phyloP scores from a whole-genome alignment of 2,888 invertebrate genomes.

The Carabus problematicus region DNA sequence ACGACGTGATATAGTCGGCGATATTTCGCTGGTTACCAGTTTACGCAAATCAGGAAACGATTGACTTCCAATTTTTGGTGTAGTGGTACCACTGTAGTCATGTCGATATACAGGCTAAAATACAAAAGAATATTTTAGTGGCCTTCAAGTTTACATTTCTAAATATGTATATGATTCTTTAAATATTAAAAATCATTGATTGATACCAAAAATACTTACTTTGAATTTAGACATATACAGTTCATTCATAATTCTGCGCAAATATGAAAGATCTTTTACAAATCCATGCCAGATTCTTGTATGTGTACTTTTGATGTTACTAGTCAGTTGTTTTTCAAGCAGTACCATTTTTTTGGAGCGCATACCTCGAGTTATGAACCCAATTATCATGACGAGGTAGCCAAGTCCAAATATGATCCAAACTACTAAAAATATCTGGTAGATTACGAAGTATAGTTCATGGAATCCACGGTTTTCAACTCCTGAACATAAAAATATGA shows the following conservation, averaged over 20 bases:
- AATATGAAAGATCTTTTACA: slow-evolving; percentile 75
- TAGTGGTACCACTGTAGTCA: slow-evolving; percentile 59
- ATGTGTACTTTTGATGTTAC: slow-evolving; percentile 80
- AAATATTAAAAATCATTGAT: background rate
- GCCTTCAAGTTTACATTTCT: too few species aligned
- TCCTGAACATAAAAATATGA: slow-evolving; percentile 48
- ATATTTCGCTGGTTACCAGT: slow-evolving; percentile 63
- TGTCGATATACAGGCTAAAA: slow-evolving; percentile 80
- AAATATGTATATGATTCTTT: too few species aligned
- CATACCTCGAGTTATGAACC: slow-evolving; percentile 82
- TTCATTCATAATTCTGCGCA: slow-evolving; percentile 80
- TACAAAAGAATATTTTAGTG: slow-evolving; percentile 28
- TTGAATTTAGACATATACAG: slow-evolving; percentile 83
- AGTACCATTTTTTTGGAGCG: slow-evolving; percentile 75
- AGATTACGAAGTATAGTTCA: slow-evolving; percentile 67
- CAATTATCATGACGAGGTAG: slow-evolving; percentile 88
- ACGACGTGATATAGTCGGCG: slow-evolving; percentile 60
- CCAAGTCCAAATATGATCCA: slow-evolving; percentile 94
- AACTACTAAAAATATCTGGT: slow-evolving; percentile 81
- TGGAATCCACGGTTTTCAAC: slow-evolving; percentile 61
- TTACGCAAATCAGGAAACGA: slow-evolving; percentile 78
- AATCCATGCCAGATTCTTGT: slow-evolving; percentile 79
- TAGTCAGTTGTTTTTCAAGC: slow-evolving; percentile 78
- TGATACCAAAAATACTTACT: slow-evolving; percentile 59
- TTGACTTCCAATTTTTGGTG: slow-evolving; percentile 64